Conservation (phyloP, 2,888 invertebrate genomes). For the Nemurella pictetii region DNA sequence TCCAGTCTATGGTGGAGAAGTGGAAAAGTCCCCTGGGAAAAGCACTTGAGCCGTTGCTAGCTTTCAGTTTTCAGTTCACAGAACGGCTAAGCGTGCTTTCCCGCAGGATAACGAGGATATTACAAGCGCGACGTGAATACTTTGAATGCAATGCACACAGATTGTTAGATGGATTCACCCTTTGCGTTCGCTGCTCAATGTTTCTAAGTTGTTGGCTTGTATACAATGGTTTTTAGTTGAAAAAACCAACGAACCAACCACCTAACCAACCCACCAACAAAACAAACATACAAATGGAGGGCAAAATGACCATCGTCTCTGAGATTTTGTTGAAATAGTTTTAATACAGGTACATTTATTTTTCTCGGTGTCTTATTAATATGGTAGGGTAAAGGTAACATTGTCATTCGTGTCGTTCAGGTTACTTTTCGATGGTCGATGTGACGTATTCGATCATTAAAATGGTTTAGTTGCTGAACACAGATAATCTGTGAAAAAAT, state of each 20-base stretch:
- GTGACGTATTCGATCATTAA: constrained; percentile 14
- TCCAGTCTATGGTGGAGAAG: neutral
- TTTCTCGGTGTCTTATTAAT: too few species aligned
- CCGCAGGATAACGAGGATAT: constrained; percentile 11
- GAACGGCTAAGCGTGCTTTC: neutral
- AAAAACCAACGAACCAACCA: neutral
- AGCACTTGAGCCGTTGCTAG: constrained; percentile 21
- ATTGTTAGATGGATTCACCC: neutral
- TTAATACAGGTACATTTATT: too few species aligned
- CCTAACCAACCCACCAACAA: too few species aligned
- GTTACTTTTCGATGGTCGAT: too few species aligned
- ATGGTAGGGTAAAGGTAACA: neutral
- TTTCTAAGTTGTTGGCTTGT: neutral
- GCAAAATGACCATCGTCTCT: neutral
- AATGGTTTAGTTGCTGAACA: constrained; percentile 8
- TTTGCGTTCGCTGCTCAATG: neutral
- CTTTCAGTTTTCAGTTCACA: constrained; percentile 29
- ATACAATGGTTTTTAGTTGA: neutral
- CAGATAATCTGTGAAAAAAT: neutral
- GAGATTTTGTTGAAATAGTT: too few species aligned
- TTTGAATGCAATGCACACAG: neutral
- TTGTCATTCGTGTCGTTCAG: neutral
- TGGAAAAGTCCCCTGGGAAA: constrained; percentile 28
- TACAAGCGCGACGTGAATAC: neutral
- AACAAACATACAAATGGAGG: too few species aligned